phyloP scores from a whole-genome alignment of 1,140 invertebrate species.

The Neomicropteryx cornuta region DNA sequence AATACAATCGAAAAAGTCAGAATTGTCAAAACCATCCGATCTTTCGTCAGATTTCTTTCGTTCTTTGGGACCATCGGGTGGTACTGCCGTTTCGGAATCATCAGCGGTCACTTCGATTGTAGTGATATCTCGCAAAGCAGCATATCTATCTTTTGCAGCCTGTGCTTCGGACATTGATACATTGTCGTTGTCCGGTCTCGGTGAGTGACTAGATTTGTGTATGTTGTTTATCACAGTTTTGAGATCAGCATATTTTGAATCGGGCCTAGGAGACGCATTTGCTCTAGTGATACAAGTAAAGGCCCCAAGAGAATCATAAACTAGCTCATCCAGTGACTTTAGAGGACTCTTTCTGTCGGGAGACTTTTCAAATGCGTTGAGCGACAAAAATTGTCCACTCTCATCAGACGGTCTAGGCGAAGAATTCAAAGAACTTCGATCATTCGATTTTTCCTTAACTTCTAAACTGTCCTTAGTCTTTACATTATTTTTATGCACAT shows the following conservation, averaged over 20 bases:
- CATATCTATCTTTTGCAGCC: slow-evolving; percentile 52
- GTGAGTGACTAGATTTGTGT: slow-evolving; percentile 32
- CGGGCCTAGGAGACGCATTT: slow-evolving; percentile 1
- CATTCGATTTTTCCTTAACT: too few species aligned
- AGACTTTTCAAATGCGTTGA: too few species aligned
- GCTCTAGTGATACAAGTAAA: too few species aligned
- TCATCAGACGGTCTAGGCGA: too few species aligned
- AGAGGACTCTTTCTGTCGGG: too few species aligned
- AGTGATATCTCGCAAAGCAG: slow-evolving; percentile 57
- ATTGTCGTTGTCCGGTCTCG: slow-evolving; percentile 14
- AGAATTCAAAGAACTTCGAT: slow-evolving; percentile 14
- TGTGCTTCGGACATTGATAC: slow-evolving; percentile 28
- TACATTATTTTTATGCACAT: too few species aligned
- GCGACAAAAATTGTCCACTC: too few species aligned
- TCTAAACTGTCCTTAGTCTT: too few species aligned
- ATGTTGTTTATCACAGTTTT: slow-evolving; percentile 39
- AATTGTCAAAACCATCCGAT: slow-evolving; percentile 38
- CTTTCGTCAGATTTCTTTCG: slow-evolving; percentile 37
- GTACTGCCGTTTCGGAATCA: slow-evolving; percentile 34
- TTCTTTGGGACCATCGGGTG: slow-evolving; percentile 34
- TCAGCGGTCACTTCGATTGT: slow-evolving; percentile 45
- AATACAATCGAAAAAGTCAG: slow-evolving; percentile 39
- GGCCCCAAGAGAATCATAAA: too few species aligned
- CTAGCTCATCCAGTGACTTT: too few species aligned
- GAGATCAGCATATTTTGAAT: slow-evolving; percentile 36